These are phyloP conservation scores for Bombus vancouverensis DNA, from an alignment of 1,140 invertebrate species.

Conservation along the genomic window DNA sequence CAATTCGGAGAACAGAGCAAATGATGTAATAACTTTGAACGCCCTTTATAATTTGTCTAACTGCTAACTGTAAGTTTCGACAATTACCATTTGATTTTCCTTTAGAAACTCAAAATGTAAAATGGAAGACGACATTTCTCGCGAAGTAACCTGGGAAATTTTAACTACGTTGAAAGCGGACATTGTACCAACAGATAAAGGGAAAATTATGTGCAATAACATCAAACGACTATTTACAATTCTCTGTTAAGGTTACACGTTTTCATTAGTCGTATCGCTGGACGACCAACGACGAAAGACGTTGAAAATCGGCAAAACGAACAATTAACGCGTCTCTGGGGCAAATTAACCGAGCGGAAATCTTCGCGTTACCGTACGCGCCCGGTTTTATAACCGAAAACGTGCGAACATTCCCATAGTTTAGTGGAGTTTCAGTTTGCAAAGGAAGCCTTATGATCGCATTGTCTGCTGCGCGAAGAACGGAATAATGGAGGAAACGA, in stretches of 20 bases:
- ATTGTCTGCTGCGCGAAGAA: conserved; percentile 53
- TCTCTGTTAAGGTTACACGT: too few relatives aligned
- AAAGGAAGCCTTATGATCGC: conserved; percentile 56
- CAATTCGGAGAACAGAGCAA: too few relatives aligned
- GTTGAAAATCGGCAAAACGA: background rate
- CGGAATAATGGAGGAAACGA: conserved; percentile 43
- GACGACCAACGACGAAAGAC: background rate
- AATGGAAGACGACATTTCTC: too few relatives aligned
- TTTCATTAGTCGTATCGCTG: background rate
- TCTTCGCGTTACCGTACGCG: conserved; percentile 24
- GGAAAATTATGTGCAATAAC: too few relatives aligned
- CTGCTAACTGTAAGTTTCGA: too few relatives aligned
- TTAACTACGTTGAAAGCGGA: too few relatives aligned
- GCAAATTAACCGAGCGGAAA: conserved; percentile 19
- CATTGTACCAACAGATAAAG: too few relatives aligned
- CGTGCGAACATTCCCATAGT: conserved; percentile 64
- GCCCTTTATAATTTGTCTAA: too few relatives aligned
- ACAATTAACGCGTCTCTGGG: conserved; percentile 14
- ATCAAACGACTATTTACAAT: background rate
- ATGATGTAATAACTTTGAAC: too few relatives aligned
- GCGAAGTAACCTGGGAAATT: too few relatives aligned
- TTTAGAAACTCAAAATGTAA: too few relatives aligned
- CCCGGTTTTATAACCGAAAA: conserved; percentile 48
- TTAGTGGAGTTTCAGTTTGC: conserved; percentile 52
- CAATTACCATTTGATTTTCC: too few relatives aligned